phyloP scores from a whole-genome alignment of 2,797 vertebrate genomes.

The Tamandua tetradactyla region DNA sequence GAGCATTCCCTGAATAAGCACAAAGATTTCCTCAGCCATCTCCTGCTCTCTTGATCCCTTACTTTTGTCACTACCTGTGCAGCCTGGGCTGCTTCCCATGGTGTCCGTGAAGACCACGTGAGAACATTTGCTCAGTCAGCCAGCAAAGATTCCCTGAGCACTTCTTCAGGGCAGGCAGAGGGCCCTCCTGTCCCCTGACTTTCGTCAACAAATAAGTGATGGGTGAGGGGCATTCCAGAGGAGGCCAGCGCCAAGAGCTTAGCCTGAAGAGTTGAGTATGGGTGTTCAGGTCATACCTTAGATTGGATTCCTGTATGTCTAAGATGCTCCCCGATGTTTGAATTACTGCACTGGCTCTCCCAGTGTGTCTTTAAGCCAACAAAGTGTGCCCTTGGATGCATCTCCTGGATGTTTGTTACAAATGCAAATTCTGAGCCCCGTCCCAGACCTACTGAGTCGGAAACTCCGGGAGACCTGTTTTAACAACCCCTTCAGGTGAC shows the following conservation, averaged over 20 bases:
- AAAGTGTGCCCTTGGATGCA: fast-evolving
- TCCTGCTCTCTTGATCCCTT: not conserved
- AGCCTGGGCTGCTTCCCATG: fast-evolving
- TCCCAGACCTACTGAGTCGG: not conserved
- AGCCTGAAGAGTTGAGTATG: not conserved
- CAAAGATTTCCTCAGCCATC: not conserved
- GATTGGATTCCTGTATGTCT: not conserved
- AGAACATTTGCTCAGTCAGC: not conserved
- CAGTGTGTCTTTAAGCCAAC: not conserved
- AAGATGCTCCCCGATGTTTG: not conserved
- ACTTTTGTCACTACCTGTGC: not conserved
- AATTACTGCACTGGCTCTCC: not conserved
- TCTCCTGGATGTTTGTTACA: not conserved
- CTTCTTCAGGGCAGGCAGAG: not conserved
- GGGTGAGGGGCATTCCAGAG: not conserved
- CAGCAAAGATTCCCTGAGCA: not conserved
- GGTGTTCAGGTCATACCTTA: not conserved
- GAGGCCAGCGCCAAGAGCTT: not conserved
- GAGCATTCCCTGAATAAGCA: not conserved
- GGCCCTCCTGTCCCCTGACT: not conserved
- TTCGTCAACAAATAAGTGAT: not conserved
- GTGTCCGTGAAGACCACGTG: not conserved
- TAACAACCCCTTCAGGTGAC: not conserved
- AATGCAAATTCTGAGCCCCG: not conserved
- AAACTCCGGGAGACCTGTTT: not conserved